phyloP scores from a whole-genome alignment of 2,888 invertebrate genomes.

The Chaetogeoica ovagalla region DNA sequence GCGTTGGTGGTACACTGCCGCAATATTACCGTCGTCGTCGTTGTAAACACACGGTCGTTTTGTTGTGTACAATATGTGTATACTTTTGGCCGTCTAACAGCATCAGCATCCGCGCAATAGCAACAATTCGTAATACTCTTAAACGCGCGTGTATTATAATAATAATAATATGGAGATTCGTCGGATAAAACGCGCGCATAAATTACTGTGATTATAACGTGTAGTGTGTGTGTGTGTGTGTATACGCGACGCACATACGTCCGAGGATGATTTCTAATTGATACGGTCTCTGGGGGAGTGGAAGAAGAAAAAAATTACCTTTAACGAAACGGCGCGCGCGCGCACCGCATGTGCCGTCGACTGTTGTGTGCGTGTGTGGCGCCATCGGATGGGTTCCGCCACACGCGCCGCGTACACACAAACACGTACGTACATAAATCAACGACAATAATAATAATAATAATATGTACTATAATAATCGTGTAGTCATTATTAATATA shows the following conservation, averaged over 20 bases:
- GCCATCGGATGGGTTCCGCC: not conserved
- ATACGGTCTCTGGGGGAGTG: not conserved
- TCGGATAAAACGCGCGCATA: conserved; percentile 27
- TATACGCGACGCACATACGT: not conserved
- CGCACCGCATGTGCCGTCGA: not conserved
- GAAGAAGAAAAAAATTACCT: conserved; percentile 20
- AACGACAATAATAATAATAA: conserved; percentile 12
- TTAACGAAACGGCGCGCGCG: conserved; percentile 6
- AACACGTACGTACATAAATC: conserved; percentile 13
- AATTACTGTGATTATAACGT: conserved; percentile 25
- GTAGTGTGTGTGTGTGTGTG: not conserved
- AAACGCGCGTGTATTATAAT: no score
- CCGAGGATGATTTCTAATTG: conserved; percentile 5
- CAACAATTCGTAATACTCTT: no score
- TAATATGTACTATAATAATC: not conserved
- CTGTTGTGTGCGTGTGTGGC: conserved; percentile 4
- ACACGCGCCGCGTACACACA: no score
- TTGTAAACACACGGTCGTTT: no score
- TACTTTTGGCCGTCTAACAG: no score
- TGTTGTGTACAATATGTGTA: no score
- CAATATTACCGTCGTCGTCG: no score
- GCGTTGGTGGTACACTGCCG: no score
- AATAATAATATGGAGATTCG: not conserved
- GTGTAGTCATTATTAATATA: not conserved
- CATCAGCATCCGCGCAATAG: no score